Evolutionary conservation across 2,113 vertebrate genomes (phyloP), one percentile per base, ranked within the genome.

Genomic region (Okapia johnstoni): DNA sequence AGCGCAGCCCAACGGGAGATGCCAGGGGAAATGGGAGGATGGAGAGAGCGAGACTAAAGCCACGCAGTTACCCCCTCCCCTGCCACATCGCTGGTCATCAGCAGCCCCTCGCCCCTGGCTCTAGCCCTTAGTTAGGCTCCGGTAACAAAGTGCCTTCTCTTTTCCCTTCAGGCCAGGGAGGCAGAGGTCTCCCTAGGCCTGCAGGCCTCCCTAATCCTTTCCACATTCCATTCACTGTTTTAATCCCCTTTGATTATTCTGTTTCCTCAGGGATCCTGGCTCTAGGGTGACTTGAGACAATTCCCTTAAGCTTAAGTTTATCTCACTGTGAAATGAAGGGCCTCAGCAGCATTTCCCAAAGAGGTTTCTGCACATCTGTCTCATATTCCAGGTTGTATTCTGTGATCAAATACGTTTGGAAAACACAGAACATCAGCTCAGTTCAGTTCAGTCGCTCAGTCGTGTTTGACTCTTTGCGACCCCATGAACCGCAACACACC

Each of bases 381-480:
- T 96, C 48, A 5, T n/a, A 30, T 43, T 70, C 43, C 21, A n/a
- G 14, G 55, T 63, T 90, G 83, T 57, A 63, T 30, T 60, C 58
- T 91, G 48, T 79, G 83, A 36, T 43, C 76, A 58, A 57, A 73
- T 46, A 77, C 23, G 16, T 77, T 43, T 55, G 91, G 14, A 76
- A 55, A 81, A 77, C 63, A 73, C n/a, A 70, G 19, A 70, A 23
- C 5, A 70, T 70, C 66, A 21, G 66, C 23, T 70, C 66, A 70
- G n/a, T 19, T 70, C n/a, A 36, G n/a, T 70, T 23, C 66, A 40
- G n/a, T 40, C 1, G 0, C n/a, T 70, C 19, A 70, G 66, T 40
- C 10, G 0, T 40, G 10, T 40, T 19, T 3, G 63, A 36, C 8
- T 70, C 5, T 70, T 12, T 23, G 2, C 1, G 0, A 12, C 66